Base-by-base conservation (phyloP, 1,140 invertebrate species). In the Hylyphantes graminicola region DNA sequence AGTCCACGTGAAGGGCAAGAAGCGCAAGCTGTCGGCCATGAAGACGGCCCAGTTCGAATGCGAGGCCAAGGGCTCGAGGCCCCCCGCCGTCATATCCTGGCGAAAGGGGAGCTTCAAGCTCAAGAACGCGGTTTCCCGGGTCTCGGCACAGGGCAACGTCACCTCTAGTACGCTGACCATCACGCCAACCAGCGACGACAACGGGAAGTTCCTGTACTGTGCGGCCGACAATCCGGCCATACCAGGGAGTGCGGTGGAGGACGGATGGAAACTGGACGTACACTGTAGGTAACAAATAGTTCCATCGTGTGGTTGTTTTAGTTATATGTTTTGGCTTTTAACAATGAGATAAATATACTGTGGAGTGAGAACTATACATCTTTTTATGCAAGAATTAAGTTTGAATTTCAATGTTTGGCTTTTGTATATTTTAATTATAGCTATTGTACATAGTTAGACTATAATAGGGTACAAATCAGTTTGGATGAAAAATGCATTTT, bases 1-100 rank as follows among this genome's bases (percentile, higher is more conserved):
- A 87, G 95, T 96, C 10, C 92, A 93, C 88, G 94, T 96, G 84
- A 89, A 94, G 64, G 94, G 93, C 12, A 93, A 94, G 12, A 93
- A 94, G 89, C 94, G 95, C 88, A 94, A 95, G 0, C 90, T 97
- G 75, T 96, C 95, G 55, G 94, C 95, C 2, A 94, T 93, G 51
- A 92, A 94, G 87, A 92, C 93, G 88, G 95, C 95, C 90, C 94
- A 96, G 88, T 92, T 96, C 1, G 91, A 95, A 72, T 97, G 95
- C 89, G 93, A 94, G 88, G 95, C 94, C 87, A 94, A 94, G 59
- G 95, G 96, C 15, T 96, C 95, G 1, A 90, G 95, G 87, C 96
- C 96, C 0, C 94, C 94, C 0, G 95, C 95, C 13, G 93, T 92
- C 67, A 94, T 96, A 78, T 96, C 94, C n/a, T 97, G 96, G 96